Evolutionary conservation across 2,113 vertebrate species (phyloP).

Genomic region (Clinocottus analis): DNA sequence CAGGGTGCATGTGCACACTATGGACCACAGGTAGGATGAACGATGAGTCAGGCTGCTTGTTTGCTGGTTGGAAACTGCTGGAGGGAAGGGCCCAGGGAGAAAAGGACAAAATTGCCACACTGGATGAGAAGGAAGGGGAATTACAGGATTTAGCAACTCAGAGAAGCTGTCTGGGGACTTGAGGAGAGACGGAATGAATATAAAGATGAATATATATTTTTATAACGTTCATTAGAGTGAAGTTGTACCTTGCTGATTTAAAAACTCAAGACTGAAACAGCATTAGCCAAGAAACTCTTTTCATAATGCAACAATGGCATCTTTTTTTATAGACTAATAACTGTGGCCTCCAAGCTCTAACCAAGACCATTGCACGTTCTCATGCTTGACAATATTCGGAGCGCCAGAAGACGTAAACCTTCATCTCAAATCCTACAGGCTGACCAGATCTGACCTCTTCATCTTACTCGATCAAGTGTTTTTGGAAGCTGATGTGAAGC

Average conservation of each 20-base stretch:
- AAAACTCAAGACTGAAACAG: background rate
- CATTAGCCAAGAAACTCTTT: background rate
- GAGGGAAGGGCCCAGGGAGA: constrained; percentile 28
- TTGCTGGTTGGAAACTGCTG: constrained; percentile 30
- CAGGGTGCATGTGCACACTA: constrained; percentile 32
- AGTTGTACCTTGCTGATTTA: background rate
- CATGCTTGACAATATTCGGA: background rate
- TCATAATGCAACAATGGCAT: background rate
- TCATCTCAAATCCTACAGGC: background rate
- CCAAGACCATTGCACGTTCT: background rate
- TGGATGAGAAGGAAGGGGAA: constrained; percentile 28
- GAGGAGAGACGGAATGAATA: background rate
- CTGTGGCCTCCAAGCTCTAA: background rate
- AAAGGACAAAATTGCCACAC: constrained; percentile 29
- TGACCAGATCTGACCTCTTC: background rate
- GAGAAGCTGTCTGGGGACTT: background rate
- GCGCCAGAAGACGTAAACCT: background rate
- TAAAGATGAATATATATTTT: background rate
- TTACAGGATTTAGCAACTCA: constrained; percentile 6
- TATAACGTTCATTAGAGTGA: background rate
- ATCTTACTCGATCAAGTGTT: background rate
- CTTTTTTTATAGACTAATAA: background rate
- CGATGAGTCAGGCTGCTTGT: constrained; percentile 70
- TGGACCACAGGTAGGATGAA: constrained; percentile 46
- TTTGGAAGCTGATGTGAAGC: background rate